Base-by-base conservation (phyloP, 92 coral and sea anemone genomes). In the Parazoanthus atlanticus region DNA sequence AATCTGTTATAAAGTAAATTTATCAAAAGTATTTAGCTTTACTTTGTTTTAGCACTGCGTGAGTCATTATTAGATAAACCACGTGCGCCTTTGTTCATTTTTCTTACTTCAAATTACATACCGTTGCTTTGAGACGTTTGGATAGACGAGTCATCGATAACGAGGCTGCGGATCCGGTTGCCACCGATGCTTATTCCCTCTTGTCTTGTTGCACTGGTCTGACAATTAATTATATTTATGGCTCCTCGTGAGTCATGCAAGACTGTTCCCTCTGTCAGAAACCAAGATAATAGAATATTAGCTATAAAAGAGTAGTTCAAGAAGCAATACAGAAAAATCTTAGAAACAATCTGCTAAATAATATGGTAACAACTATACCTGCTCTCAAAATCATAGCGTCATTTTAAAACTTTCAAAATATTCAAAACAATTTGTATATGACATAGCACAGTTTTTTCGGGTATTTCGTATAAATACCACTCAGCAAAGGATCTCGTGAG, bases 111-210 rank as follows among this genome's bases (percentile, higher is more conserved):
- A 6, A 13, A 36, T 17, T 17, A 76, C 41, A 76, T 69, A 67
- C 92, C 93, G 54, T 76, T 46, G 46, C 86, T 88, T 52, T 66
- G 69, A 16, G 93, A 91, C 23, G 82, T 69, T 28, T 28, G 6
- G 41, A 91, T 54, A 46, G 33, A 75, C 30, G 67, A 58, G 29
- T 84, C 74, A 3, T 31, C 30, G 16, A 91, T 76, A 19, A 46
- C 34, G 16, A 91, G 81, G 19, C 75, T 75, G 6, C 77, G 76
- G 29, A 91, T n/a, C 32, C 12, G 36, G 81, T 77, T 77, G 21
- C 91, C 89, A n/a, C 43, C 86, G 33, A 91, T 88, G 12, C 15
- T 36, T 30, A 91, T 29, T 6, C 89, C 85, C 15, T 85, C 91
- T 11, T 80, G 56, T 49, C 23, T 29, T 23, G 84, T 79, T 26